These are phyloP conservation scores for Agelaius phoeniceus DNA, from an alignment of 2,113 vertebrate genomes.

Conservation along the genomic window DNA sequence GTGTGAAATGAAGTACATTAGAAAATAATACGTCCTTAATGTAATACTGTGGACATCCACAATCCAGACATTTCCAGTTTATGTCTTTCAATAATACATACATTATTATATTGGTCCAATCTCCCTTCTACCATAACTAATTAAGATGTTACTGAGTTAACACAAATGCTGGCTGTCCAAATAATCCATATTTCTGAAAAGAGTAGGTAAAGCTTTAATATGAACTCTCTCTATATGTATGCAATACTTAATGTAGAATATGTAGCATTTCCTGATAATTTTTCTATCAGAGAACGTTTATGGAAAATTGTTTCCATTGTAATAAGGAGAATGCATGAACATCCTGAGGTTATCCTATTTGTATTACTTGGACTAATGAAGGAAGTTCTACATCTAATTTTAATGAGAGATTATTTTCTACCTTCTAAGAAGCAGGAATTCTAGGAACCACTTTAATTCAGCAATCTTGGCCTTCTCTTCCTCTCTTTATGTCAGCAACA, in stretches of 20 bases:
- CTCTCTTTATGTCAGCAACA: background rate
- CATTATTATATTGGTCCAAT: background rate
- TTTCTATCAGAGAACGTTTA: background rate
- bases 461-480: background rate
- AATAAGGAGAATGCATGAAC: background rate
- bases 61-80: background rate
- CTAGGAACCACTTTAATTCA: background rate
- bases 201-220: background rate
- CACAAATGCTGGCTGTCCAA: background rate
- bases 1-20: background rate
- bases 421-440: background rate
- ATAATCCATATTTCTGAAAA: background rate
- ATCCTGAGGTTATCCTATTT: background rate
- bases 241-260: background rate
- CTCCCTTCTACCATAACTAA: background rate
- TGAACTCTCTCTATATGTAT: background rate
- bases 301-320: background rate
- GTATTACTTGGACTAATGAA: background rate
- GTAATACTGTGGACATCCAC: background rate
- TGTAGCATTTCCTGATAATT: background rate
- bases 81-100: background rate
- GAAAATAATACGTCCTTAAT: background rate
- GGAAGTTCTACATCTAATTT: background rate
- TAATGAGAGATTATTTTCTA: background rate
- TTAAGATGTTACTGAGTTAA: background rate